Evolutionary conservation across 2,888 invertebrate genomes (phyloP), one percentile per base, ranked within the genome.

Genomic region (Aromia moschata): DNA sequence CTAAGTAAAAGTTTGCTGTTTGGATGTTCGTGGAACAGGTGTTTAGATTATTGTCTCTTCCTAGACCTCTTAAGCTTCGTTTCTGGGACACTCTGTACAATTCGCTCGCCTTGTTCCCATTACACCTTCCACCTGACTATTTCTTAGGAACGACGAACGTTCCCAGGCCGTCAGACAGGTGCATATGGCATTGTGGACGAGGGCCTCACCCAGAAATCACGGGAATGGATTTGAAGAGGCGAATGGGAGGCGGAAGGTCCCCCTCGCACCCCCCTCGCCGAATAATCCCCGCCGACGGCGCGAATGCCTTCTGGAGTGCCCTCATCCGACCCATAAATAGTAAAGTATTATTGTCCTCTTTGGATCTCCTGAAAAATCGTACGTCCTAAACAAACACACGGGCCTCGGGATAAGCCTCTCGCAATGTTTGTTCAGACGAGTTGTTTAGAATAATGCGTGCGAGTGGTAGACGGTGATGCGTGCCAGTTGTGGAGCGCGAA

Each of bases 291-390:
- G 64, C 52, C 47, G 40, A 44, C 59, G 55, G 65, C 62, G 58
- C 66, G 66, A 68, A 67, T 73, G 73, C 70, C 70, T 74, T 70
- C 70, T 71, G 69, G 69, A 74, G 72, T 71, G 69, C 71, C 68
- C 71, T 73, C 66, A 74, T 70, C 73, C 70, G 66, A 61, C 70
- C 70, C 68, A 75, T 74, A 74, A 72, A 74, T 74, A 73, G 67
- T 69, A 68, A 55, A 70, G 70, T 68, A 70, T 72, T 73, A 74
- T 76, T 74, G 70, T 74, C 70, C 70, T 71, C 72, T 74, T 74
- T 71, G 74, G 74, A 74, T 76, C 70, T 73, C 73, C 70, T 70
- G 75, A 75, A 75, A 75, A 75, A 75, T 74, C 74, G 73, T 64
- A 70, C 68, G 72, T 74, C 76, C 76, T 76, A 74, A 75, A 74